Base-by-base conservation (phyloP, 2,888 invertebrate species). In the Synanthedon andrenaeformis region DNA sequence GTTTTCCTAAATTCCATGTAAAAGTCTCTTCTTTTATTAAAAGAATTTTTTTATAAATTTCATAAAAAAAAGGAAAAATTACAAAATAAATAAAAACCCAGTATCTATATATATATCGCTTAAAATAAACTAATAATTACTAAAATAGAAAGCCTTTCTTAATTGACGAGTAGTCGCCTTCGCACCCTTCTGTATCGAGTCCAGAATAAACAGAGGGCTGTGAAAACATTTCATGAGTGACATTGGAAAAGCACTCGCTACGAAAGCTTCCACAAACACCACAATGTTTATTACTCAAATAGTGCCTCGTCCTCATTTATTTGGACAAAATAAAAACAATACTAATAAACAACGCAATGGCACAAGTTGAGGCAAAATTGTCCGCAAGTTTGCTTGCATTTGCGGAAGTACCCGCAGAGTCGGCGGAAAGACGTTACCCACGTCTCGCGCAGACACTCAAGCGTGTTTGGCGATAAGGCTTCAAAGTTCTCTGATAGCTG, bases 401-500 rank as follows among this genome's bases (percentile, higher is more conserved):
- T 45, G 45, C 45, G 69, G 69, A 69, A 68, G 68, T 51, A 60
- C 69, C 68, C 69, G 69, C 69, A 70, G 63, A 56, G 58, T 59
- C 56, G 51, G 23, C 49, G 49, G 19, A 49, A 13, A 51, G 51
- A 51, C 53, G 35, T 35, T 35, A 23, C 23, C 23, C 5, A 35
- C 35, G 58, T 59, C 58, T 54, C 51, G 45, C 19, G 17, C 23
- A 12, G n/a, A 45, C 13, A 45, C 35, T 23, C 35, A 10, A 35
- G 35, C 35, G 35, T 23, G 49, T 49, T 45, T 42, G 11, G 55
- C 42, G 56, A 55, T 61, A 62, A 59, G 55, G 54, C 55, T 56
- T 54, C 57, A 55, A 49, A 52, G 56, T 49, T 55, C 54, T 57
- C 59, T 70, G 81, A 82, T 79, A 78, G 72, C 78, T 76, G 72